Percentiles rank a stretch among this genome's conserved stretches.
phyloP scores from a whole-genome alignment of 2,113 vertebrate species.

The Rhabdomys dilectus region DNA sequence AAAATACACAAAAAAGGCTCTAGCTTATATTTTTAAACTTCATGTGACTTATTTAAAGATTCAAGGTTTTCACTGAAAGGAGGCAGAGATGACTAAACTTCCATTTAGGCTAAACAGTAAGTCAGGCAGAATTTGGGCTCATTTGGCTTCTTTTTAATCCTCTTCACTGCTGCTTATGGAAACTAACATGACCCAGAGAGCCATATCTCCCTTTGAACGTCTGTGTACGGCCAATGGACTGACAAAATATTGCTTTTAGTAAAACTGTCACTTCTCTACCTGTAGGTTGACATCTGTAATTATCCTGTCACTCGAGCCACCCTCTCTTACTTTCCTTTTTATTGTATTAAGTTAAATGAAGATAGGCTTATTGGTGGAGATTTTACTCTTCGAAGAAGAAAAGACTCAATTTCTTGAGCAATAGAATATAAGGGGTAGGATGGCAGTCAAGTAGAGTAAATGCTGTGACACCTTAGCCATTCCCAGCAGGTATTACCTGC shows the following conservation, averaged over 20 bases:
- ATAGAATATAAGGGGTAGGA: not conserved
- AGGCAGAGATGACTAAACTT: constrained; percentile 75
- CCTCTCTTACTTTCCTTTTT: constrained; percentile 3
- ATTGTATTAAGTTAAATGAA: constrained; percentile 8
- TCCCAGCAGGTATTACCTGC: not conserved
- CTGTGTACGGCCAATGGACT: constrained; percentile 15
- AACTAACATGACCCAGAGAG: constrained; percentile 19
- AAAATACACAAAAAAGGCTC: constrained; percentile 79
- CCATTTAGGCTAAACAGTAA: constrained; percentile 72
- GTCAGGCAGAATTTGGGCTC: constrained; percentile 61
- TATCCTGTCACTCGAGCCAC: not conserved
- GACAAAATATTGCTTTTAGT: not conserved
- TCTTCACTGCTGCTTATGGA: constrained; percentile 17
- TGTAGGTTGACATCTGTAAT: constrained; percentile 14
- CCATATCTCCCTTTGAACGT: not conserved
- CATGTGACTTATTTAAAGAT: constrained; percentile 83
- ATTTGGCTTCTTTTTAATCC: constrained; percentile 56
- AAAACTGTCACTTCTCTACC: constrained; percentile 41
- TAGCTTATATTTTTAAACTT: constrained; percentile 82
- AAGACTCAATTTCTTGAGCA: not conserved
- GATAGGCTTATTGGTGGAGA: not conserved
- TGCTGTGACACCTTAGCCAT: not conserved
- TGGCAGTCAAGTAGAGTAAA: not conserved
- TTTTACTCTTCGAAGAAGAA: not conserved
- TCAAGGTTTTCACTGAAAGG: constrained; percentile 80